Evolutionary conservation across 2,888 invertebrate species (phyloP).

Genomic region (Drosophila fungiperda): DNA sequence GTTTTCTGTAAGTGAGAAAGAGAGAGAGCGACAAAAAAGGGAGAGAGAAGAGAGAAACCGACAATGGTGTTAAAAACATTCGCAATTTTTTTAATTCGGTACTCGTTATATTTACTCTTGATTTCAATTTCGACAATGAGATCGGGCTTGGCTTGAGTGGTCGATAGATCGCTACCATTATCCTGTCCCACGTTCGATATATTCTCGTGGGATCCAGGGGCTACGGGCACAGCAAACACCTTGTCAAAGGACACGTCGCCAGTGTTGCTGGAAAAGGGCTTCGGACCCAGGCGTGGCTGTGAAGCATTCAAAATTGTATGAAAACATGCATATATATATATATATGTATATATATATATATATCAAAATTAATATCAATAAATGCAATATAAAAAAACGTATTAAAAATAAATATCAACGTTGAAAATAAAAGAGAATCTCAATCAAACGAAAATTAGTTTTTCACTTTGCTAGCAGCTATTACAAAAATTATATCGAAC

Average conservation of each 20-base stretch:
- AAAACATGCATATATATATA: not conserved
- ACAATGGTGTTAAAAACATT: not conserved
- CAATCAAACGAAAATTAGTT: not conserved
- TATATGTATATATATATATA: not conserved
- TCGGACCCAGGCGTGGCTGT: constrained; percentile 93
- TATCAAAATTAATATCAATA: not conserved
- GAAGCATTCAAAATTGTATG: constrained; percentile 46
- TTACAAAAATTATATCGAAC: not conserved
- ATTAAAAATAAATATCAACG: constrained; percentile 2
- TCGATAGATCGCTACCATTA: constrained; percentile 40
- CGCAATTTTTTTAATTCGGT: not conserved
- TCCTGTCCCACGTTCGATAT: constrained; percentile 72
- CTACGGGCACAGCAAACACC: constrained; percentile 92
- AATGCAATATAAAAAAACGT: not conserved
- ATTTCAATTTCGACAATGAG: constrained; percentile 85
- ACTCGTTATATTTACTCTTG: constrained; percentile 85
- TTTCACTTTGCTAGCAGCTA: not conserved
- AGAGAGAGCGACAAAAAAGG: not conserved
- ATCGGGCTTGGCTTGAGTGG: constrained; percentile 72
- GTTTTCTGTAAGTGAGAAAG: constrained; percentile 38
- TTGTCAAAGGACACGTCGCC: constrained; percentile 93
- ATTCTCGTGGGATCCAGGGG: constrained; percentile 86
- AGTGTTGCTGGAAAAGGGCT: constrained; percentile 92
- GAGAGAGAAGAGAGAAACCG: not conserved
- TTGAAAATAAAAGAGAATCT: not conserved